Percentiles rank a stretch among this genome's conserved stretches.
phyloP scores from a whole-genome alignment of 2,797 vertebrate species.

The Onychomys arenicola region DNA sequence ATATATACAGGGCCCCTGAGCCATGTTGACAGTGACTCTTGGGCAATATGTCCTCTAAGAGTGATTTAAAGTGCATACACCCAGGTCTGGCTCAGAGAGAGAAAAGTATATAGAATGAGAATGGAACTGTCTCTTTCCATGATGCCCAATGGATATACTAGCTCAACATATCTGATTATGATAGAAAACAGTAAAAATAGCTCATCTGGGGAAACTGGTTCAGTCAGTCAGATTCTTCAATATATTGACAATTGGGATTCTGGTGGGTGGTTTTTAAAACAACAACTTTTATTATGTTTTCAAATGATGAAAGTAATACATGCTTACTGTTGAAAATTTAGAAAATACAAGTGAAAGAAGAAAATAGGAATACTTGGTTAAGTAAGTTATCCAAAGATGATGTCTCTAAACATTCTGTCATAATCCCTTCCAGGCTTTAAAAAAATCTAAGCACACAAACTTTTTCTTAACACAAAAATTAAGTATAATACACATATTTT shows the following conservation, averaged over 20 bases:
- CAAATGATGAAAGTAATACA: conserved; percentile 41
- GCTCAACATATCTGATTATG: not conserved
- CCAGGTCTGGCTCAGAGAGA: not conserved
- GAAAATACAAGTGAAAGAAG: conserved; percentile 57
- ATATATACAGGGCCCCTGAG: not conserved
- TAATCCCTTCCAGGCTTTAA: not conserved
- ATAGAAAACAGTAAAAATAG: not conserved
- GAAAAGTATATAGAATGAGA: not conserved
- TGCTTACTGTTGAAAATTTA: conserved; percentile 48
- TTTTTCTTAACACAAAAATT: conserved; percentile 37
- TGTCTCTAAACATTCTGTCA: conserved; percentile 48
- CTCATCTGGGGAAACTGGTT: conserved; percentile 2
- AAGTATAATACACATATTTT: conserved; percentile 35
- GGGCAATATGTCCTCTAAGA: not conserved
- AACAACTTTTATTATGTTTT: conserved; percentile 52
- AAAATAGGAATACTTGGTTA: conserved; percentile 46
- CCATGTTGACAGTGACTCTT: not conserved
- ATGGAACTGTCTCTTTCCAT: not conserved
- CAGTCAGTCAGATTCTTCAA: conserved; percentile 24
- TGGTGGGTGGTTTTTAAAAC: conserved; percentile 34
- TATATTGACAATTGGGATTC: conserved; percentile 49
- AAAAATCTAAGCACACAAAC: not conserved
- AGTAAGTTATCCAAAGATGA: conserved; percentile 33
- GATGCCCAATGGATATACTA: not conserved
- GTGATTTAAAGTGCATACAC: conserved; percentile 14